These are phyloP conservation scores for Sanderia malayensis DNA, from an alignment of 30 jellyfish, hydroid and myxozoan genomes.

Conservation along the genomic window DNA sequence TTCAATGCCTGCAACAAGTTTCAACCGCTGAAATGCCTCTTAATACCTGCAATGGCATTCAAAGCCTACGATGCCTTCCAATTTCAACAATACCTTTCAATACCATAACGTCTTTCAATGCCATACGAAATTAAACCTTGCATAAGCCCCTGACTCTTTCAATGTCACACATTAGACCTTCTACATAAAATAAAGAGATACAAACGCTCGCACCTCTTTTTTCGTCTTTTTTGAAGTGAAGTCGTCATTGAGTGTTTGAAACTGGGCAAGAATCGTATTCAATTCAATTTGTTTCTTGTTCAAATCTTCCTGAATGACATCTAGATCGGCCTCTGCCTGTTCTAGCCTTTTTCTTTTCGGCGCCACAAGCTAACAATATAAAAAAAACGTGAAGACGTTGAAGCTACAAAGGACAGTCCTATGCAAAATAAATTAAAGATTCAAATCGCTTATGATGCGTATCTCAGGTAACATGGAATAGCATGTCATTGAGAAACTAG, in stretches of 20 bases:
- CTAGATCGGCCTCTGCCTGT: constrained; percentile 47
- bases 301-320: constrained; percentile 28
- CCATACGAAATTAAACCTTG: not conserved
- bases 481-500: not conserved
- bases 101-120: not conserved
- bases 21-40: not conserved
- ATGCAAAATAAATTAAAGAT: too few species aligned
- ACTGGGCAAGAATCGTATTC: constrained; percentile 34
- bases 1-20: too few species aligned
- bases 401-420: not conserved
- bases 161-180: too few species aligned
- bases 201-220: constrained; percentile 40
- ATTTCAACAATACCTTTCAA: not conserved
- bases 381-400: not conserved
- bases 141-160: not conserved
- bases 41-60: not conserved
- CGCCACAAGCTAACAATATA: constrained; percentile 47
- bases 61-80: not conserved
- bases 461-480: too few species aligned
- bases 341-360: constrained; percentile 59
- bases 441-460: too few species aligned
- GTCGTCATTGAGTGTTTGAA: constrained; percentile 53
- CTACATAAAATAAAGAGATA: not conserved
- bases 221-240: constrained; percentile 52
- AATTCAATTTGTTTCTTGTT: constrained; percentile 41